phyloP scores from a whole-genome alignment of 2,113 vertebrate species.

The Saimiri boliviensis region DNA sequence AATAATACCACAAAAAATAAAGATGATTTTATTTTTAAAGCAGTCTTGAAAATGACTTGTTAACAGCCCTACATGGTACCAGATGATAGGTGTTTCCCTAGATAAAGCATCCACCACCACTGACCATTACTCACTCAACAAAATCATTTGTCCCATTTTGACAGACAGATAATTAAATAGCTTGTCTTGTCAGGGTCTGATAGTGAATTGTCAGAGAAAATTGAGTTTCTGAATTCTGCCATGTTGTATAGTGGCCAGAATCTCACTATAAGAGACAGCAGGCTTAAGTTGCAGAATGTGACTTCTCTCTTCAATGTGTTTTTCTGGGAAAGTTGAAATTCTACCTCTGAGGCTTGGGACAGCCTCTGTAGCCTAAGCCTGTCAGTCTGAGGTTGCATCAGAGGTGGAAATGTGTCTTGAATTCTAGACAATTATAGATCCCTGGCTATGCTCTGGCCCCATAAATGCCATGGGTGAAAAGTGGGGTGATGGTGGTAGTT shows the following conservation, averaged over 20 bases:
- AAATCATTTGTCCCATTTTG: slow-evolving; percentile 15
- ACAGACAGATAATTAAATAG: slow-evolving; percentile 39
- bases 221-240: slow-evolving; percentile 45
- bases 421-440: rapidly evolving
- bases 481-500: rapidly evolving
- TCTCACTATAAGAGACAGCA: neutral
- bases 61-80: neutral
- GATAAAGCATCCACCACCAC: neutral
- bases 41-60: neutral
- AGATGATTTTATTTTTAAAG: neutral
- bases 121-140: neutral
- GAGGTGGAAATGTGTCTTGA: too few relatives aligned
- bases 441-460: rapidly evolving
- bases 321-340: neutral
- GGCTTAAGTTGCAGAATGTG: neutral
- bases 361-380: neutral
- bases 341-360: rapidly evolving
- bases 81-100: neutral
- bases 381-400: neutral
- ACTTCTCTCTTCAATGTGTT: neutral
- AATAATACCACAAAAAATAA: neutral
- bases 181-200: neutral
- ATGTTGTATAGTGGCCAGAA: neutral
- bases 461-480: neutral
- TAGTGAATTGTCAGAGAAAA: slow-evolving; percentile 42